Evolutionary conservation across 2,888 invertebrate species (phyloP).

Genomic region (Abscondita cerata): DNA sequence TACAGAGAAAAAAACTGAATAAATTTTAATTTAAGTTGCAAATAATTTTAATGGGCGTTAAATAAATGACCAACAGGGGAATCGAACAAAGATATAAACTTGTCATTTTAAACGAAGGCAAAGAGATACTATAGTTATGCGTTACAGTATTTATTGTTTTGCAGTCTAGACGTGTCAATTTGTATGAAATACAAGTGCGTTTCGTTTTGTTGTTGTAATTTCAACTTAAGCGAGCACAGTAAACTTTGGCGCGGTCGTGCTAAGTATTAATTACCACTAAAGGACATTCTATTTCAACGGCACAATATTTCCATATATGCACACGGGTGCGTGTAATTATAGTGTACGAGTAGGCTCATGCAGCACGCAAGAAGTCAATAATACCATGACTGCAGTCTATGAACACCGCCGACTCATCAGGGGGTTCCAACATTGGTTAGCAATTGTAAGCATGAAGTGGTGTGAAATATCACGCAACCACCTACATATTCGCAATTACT

Average conservation of each 20-base stretch:
- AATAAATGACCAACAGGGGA: conserved; percentile 13
- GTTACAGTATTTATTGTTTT: conserved; percentile 37
- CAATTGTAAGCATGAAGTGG: conserved; percentile 30
- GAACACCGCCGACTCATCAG: conserved; percentile 42
- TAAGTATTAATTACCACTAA: conserved; percentile 1
- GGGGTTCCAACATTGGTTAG: conserved; percentile 30
- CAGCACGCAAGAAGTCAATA: conserved; percentile 48
- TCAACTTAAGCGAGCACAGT: background rate
- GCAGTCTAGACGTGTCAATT: conserved; percentile 41
- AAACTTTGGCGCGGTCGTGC: background rate
- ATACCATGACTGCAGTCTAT: conserved; percentile 41
- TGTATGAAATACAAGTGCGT: conserved; percentile 36
- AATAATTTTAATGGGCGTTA: conserved; percentile 21
- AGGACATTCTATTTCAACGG: conserved; percentile 34
- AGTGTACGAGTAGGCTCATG: conserved; percentile 39
- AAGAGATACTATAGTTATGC: conserved; percentile 25
- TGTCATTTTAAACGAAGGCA: conserved; percentile 28
- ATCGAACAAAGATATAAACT: conserved; percentile 30
- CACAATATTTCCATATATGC: conserved; percentile 40
- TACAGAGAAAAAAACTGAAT: background rate
- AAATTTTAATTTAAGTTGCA: conserved; percentile 24
- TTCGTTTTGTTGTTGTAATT: background rate
- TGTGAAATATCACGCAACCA: conserved; percentile 28
- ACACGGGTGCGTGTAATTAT: conserved; percentile 43
- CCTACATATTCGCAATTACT: conserved; percentile 16